Evolutionary conservation across 2,113 vertebrate species (phyloP).

Genomic region (Psilopogon haemacephalus): DNA sequence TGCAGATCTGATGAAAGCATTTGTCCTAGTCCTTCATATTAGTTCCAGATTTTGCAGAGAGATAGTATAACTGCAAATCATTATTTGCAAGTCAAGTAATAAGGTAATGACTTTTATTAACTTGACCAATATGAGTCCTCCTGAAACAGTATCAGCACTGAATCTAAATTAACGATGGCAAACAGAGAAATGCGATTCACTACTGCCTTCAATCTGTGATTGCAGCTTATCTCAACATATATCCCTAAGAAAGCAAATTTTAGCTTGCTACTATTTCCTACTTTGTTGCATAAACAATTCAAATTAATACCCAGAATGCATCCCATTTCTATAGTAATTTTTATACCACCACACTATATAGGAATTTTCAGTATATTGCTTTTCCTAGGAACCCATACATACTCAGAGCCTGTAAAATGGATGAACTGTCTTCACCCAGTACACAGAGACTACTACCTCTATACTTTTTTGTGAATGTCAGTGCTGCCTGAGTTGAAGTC

Average conservation of each 20-base stretch:
- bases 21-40: not conserved
- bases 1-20: not conserved
- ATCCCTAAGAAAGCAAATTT: not conserved
- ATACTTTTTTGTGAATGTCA: not conserved
- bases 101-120: not conserved
- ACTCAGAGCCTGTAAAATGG: not conserved
- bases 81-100: not conserved
- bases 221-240: not conserved
- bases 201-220: not conserved
- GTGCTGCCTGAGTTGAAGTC: not conserved
- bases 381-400: not conserved
- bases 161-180: not conserved
- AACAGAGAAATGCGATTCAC: not conserved
- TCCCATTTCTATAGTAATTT: not conserved
- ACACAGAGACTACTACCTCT: not conserved
- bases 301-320: not conserved
- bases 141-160: not conserved
- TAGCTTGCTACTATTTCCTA: not conserved
- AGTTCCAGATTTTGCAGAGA: not conserved
- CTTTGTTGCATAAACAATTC: not conserved
- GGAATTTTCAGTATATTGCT: not conserved
- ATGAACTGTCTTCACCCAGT: not conserved
- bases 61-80: not conserved
- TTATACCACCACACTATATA: not conserved
- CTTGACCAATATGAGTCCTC: not conserved